phyloP scores from a whole-genome alignment of 2,113 vertebrate species.

The Machaerirhynchus nigripectus region DNA sequence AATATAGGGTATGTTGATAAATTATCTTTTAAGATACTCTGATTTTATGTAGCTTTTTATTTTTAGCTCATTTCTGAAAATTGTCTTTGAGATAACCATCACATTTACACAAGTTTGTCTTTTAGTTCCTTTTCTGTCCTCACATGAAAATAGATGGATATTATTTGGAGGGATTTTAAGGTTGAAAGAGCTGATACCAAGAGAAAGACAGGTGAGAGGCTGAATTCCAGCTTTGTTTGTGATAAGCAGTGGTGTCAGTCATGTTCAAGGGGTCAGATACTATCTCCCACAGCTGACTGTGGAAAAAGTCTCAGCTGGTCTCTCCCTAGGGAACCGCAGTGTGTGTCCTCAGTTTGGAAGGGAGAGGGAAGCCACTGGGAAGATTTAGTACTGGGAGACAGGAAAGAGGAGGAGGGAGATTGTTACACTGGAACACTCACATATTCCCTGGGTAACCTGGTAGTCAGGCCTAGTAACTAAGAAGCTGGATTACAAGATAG shows the following conservation, averaged over 20 bases:
- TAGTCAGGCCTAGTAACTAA: background rate
- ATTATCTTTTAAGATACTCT: background rate
- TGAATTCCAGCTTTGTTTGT: background rate
- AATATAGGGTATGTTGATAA: background rate
- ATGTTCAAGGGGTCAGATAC: background rate
- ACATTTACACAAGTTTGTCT: background rate
- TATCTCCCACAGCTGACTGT: background rate
- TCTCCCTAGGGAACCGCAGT: background rate
- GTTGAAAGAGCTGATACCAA: background rate
- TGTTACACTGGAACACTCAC: background rate
- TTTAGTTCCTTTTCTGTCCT: background rate
- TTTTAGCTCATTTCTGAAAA: background rate
- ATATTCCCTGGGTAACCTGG: background rate
- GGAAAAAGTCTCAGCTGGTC: background rate
- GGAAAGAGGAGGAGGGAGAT: background rate
- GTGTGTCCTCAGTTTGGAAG: background rate
- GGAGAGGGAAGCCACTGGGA: rapidly evolving
- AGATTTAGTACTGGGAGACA: background rate
- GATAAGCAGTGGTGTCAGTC: background rate
- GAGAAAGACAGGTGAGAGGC: background rate
- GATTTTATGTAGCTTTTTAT: background rate
- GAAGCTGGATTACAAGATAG: background rate
- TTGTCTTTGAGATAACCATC: background rate
- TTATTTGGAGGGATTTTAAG: background rate
- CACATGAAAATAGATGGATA: background rate